Evolutionary conservation across 1,140 invertebrate species (phyloP), one percentile per base, ranked within the genome.

Genomic region (Nylanderia fulva): DNA sequence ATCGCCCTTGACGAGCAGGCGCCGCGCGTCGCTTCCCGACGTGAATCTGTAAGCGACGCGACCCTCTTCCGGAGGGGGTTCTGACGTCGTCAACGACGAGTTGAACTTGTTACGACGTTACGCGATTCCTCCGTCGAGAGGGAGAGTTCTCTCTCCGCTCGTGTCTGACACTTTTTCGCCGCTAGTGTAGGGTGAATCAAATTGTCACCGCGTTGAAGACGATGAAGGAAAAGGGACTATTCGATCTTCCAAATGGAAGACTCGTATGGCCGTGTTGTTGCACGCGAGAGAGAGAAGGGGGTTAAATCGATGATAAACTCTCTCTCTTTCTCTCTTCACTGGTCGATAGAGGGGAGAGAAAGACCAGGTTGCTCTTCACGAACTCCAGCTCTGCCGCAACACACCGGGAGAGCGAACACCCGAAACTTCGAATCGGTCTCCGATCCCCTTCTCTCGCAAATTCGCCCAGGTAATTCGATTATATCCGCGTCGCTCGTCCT

Each of bases 241-340:
- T 90, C 88, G 89, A 90, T 90, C 89, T 90, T 90, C 85, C 89
- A 83, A 74, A 72, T 89, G 88, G 77, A 89, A 71, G 54, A 88
- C 18, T 63, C 77, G 72, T 69, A 77, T 75, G 58, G 76, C 66
- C 48, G 64, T 82, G 77, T 85, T 88, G 52, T 74, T 86, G 87
- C 77, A 54, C 45, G 60, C 66, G 54, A 83, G 52, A 54, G 42
- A 76, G 72, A n/a, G 52, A 72, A 88, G 88, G 74, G 80, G 87
- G 85, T 86, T 84, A 88, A 90, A 89, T 89, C 85, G 63, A 76
- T 83, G 88, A 69, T 82, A 87, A 86, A 90, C 77, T 58, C 74
- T 58, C n/a, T 61, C 36, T 61, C 33, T 56, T 48, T 58, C 29
- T 66, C 29, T 56, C 21, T 80, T 33, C 18, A n/a, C 1, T 9